Conservation (phyloP, 2,113 vertebrate genomes). For the Corythaeola cristata region DNA sequence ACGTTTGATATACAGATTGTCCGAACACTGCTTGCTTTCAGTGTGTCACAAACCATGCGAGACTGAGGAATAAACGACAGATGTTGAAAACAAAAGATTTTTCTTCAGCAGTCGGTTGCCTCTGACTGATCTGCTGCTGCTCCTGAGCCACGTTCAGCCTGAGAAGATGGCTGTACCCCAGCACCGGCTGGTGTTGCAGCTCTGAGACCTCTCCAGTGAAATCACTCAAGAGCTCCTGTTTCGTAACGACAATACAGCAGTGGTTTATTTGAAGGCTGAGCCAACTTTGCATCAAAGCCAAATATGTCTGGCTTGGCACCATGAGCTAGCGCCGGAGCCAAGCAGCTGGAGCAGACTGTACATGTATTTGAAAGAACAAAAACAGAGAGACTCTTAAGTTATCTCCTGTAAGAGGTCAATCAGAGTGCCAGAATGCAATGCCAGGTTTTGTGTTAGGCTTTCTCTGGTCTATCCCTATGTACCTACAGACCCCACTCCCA, state of each 20-base stretch:
- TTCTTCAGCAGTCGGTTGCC: not conserved
- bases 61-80: not conserved
- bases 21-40: not conserved
- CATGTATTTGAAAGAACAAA: conserved; percentile 40
- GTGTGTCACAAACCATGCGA: not conserved
- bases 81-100: not conserved
- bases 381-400: conserved; percentile 21
- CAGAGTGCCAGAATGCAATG: not conserved
- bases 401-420: conserved; percentile 47
- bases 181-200: fast-evolving
- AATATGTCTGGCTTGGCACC: conserved; percentile 48
- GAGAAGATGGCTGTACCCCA: not conserved
- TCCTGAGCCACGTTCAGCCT: not conserved
- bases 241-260: not conserved
- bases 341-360: conserved; percentile 57
- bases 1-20: not conserved
- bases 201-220: not conserved
- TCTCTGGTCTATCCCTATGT: not conserved
- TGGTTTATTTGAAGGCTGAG: conserved; percentile 56
- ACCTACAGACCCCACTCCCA: not conserved
- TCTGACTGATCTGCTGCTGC: not conserved
- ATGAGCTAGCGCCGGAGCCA: not conserved
- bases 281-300: conserved; percentile 47
- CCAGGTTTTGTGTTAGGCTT: conserved; percentile 21
- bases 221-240: conserved; percentile 46